Percentiles rank a stretch among this genome's conserved stretches.
phyloP scores from a whole-genome alignment of 2,113 vertebrate genomes.

The Drymodes brunneopygia region DNA sequence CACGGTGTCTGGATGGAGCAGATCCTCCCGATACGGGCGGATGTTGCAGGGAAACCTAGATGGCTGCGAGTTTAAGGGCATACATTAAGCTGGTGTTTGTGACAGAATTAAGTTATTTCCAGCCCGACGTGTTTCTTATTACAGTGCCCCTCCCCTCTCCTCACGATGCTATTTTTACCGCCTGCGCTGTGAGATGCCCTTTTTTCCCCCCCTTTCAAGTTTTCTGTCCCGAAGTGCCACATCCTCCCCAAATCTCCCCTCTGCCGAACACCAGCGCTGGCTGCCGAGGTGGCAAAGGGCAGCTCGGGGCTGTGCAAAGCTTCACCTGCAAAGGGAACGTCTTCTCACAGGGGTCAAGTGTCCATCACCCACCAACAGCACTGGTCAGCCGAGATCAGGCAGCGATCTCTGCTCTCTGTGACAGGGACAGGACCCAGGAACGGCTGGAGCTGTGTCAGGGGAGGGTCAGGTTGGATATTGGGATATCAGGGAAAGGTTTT shows the following conservation, averaged over 20 bases:
- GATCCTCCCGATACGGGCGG: conserved; percentile 18
- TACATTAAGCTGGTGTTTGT: conserved; percentile 1
- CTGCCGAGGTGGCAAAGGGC: not conserved
- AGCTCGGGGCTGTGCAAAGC: not conserved
- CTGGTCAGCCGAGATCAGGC: not conserved
- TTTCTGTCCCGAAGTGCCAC: not conserved
- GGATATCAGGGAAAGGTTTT: not conserved
- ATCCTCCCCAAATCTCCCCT: not conserved
- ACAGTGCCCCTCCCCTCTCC: not conserved
- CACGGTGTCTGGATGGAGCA: conserved; percentile 26
- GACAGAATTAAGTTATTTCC: conserved; percentile 42
- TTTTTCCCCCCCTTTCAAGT: accelerated
- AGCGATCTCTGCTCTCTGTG: accelerated
- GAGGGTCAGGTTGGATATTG: accelerated
- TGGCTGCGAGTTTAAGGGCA: not conserved
- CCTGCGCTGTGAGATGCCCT: not conserved
- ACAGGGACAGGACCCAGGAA: not conserved
- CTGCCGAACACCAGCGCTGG: accelerated
- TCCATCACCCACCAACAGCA: accelerated
- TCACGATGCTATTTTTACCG: not conserved
- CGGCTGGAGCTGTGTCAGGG: accelerated
- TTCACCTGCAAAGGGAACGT: not conserved
- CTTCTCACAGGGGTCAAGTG: not conserved
- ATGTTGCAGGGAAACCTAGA: conserved; percentile 10
- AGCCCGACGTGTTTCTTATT: not conserved